Evolutionary conservation across 2,113 vertebrate genomes (phyloP).

Genomic region (Martes martes): DNA sequence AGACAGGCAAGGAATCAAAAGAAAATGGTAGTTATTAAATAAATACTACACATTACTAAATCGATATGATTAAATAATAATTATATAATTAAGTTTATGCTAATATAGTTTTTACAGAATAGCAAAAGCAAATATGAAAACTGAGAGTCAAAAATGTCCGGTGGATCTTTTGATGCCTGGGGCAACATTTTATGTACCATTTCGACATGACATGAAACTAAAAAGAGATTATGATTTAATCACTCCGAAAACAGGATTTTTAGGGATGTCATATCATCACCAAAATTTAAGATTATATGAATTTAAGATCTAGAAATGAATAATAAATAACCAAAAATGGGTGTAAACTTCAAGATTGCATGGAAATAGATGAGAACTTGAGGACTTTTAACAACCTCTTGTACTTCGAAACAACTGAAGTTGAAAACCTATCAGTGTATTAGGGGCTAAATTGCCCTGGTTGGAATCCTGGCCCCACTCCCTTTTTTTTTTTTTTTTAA

Average conservation of each 20-base stretch:
- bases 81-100: neutral
- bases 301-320: neutral
- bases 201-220: neutral
- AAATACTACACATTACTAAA: neutral
- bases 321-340: neutral
- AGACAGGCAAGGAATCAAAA: neutral
- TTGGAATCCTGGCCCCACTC: neutral
- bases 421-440: neutral
- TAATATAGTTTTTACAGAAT: neutral
- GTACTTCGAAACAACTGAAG: neutral
- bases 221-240: neutral
- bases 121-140: constrained; percentile 24
- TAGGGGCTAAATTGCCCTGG: neutral
- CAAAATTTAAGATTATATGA: neutral
- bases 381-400: neutral
- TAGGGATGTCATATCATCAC: neutral
- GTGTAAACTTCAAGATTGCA: neutral
- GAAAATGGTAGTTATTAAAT: neutral
- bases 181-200: neutral
- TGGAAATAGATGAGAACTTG: neutral
- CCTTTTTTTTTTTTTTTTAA: neutral
- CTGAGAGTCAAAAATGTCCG: neutral
- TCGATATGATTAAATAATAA: neutral
- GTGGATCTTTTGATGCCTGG: neutral
- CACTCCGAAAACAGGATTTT: neutral